phyloP scores from a whole-genome alignment of 2,113 vertebrate genomes.

The Geococcyx californianus region DNA sequence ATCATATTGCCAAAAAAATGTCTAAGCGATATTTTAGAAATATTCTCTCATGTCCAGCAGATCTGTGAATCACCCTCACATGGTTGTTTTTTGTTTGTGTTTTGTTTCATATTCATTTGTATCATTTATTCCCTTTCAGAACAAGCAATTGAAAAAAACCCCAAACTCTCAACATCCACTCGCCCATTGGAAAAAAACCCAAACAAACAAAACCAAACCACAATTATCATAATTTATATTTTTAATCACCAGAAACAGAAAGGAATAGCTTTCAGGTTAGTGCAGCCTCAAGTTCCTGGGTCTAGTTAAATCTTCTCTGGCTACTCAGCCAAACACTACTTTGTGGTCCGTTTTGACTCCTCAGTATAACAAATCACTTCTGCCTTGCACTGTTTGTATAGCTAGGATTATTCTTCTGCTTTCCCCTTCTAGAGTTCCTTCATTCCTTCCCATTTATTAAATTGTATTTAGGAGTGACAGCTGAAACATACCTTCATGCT shows the following conservation, averaged over 20 bases:
- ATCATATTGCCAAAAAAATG: neutral
- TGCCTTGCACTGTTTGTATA: neutral
- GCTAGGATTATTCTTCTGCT: neutral
- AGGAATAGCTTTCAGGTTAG: neutral
- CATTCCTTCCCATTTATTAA: neutral
- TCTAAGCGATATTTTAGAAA: neutral
- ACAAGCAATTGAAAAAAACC: neutral
- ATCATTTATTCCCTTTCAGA: neutral
- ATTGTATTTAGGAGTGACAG: neutral
- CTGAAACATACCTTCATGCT: accelerated
- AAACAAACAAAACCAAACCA: neutral
- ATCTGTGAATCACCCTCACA: neutral
- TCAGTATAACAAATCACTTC: neutral
- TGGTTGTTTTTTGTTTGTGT: neutral
- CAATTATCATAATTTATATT: neutral
- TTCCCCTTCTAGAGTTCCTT: neutral
- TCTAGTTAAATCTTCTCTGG: neutral
- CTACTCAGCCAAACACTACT: accelerated
- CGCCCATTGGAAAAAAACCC: no score
- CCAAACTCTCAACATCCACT: neutral
- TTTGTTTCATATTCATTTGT: neutral
- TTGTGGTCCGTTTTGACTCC: neutral
- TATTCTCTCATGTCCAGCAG: neutral
- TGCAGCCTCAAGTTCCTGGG: neutral
- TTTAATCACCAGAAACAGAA: neutral